Base-by-base conservation (phyloP, 2,797 vertebrate genomes). In the Sciaenops ocellatus region DNA sequence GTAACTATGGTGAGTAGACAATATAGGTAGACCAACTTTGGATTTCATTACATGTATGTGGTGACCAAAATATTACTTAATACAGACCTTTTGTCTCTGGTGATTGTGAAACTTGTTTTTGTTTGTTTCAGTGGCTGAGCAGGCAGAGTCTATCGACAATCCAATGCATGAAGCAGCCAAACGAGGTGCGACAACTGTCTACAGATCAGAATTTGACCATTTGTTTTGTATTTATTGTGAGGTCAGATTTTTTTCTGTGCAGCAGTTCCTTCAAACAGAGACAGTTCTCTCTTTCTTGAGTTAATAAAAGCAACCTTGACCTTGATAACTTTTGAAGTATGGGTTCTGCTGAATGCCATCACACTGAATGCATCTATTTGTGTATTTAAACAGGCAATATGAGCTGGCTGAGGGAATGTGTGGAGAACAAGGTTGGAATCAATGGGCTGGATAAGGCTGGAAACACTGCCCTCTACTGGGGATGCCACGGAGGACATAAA, bases 401-500 rank as follows among this genome's bases (percentile, higher is more conserved):
- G 84, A 97, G 96, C 94, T 99, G 98, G 98, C 88, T 99, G 88
- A 95, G 97, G 87, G 98, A 99, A 88, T 99, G 98, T 93, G 86
- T 99, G 94, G 98, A 99, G 69, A 99, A 99, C 90, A 95, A 96
- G 87, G 98, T 99, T 70, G 98, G 97, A 5, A 97, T 98, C 67
- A 99, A 99, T 2, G 97, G 98, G 44, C 94, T 99, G 90, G 98
- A 99, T 89, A 99, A 99, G 91, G 98, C 98, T 51, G 98, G 98
- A 87, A 99, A 97, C 91, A 99, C 98, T 22, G 96, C 98, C 80
- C 94, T 99, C 67, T 99, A 99, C 90, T 99, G 98, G 98, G 97
- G 94, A 62, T 98, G 97, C 73, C 98, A 99, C 0, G 98, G 97
- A 69, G 98, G 98, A 70, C 98, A 99, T 91, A 97, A 95, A 97